Percentiles rank a stretch among this genome's conserved stretches.
Evolutionary conservation across 1,140 invertebrate genomes (phyloP).

Genomic region (Argopecten irradians): DNA sequence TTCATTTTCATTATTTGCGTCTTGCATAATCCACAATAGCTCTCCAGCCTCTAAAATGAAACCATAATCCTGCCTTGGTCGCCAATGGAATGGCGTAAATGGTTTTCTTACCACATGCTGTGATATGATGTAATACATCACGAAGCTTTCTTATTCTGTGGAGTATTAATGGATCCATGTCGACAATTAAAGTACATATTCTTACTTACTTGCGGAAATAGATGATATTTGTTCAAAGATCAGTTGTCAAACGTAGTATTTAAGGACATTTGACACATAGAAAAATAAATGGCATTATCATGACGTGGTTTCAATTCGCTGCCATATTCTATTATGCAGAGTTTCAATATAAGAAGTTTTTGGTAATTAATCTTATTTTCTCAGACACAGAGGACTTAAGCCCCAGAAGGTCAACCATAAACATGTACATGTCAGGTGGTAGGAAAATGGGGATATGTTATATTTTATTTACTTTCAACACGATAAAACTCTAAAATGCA

Average conservation of each 20-base stretch:
- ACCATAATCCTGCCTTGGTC: not conserved
- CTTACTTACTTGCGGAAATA: not conserved
- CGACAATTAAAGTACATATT: not conserved
- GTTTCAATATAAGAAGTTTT: too few relatives aligned
- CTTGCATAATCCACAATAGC: too few relatives aligned
- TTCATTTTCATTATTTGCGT: too few relatives aligned
- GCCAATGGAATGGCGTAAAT: not conserved
- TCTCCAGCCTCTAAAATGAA: too few relatives aligned
- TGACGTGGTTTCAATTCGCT: not conserved
- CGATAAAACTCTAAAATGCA: not conserved
- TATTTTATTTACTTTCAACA: not conserved
- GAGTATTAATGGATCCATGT: not conserved
- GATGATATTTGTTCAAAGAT: not conserved
- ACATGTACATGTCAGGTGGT: too few relatives aligned
- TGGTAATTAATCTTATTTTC: too few relatives aligned
- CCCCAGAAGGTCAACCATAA: too few relatives aligned
- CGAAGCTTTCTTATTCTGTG: not conserved
- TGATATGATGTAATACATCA: not conserved
- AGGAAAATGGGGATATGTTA: not conserved
- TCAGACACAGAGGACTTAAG: too few relatives aligned
- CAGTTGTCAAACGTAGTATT: not conserved
- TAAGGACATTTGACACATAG: not conserved
- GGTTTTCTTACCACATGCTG: not conserved
- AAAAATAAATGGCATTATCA: not conserved
- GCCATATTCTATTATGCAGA: not conserved